Evolutionary conservation across 2,888 invertebrate species (phyloP).

Genomic region (Amiota mariae): DNA sequence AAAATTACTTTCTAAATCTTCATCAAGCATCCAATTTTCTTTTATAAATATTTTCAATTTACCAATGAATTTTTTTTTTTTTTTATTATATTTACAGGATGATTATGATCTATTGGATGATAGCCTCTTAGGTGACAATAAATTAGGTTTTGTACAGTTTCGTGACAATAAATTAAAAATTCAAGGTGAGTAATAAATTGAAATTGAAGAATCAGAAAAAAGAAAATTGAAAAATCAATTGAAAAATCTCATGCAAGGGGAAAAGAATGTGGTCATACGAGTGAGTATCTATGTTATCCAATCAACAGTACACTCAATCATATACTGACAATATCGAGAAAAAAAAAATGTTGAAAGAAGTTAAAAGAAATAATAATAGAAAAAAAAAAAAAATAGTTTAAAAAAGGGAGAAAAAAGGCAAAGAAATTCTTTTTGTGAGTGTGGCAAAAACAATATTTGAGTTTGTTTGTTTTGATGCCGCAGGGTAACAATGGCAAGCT

Average conservation of each 20-base stretch:
- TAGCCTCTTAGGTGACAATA: slow-evolving; percentile 72
- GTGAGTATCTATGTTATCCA: neutral
- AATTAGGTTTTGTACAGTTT: slow-evolving; percentile 73
- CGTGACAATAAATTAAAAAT: slow-evolving; percentile 73
- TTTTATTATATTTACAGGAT: slow-evolving; percentile 63
- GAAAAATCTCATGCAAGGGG: neutral
- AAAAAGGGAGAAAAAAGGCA: no score
- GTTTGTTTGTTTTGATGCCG: neutral
- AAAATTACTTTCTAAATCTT: neutral
- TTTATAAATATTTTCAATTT: neutral
- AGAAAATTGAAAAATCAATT: neutral
- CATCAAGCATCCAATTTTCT: slow-evolving; percentile 25
- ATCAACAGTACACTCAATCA: slow-evolving; percentile 12
- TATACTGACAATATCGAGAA: neutral
- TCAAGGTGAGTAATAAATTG: slow-evolving; percentile 68
- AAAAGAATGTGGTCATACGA: no score
- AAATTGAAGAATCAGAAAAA: neutral
- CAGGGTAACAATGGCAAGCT: neutral
- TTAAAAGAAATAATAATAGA: no score
- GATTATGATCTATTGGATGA: slow-evolving; percentile 72
- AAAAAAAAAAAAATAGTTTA: neutral
- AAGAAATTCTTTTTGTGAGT: no score
- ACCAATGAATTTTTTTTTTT: slow-evolving; percentile 36
- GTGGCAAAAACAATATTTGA: no score
- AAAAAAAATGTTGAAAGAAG: slow-evolving; percentile 5